Conservation (phyloP, 1,140 invertebrate species). For the Drosophila nannoptera region DNA sequence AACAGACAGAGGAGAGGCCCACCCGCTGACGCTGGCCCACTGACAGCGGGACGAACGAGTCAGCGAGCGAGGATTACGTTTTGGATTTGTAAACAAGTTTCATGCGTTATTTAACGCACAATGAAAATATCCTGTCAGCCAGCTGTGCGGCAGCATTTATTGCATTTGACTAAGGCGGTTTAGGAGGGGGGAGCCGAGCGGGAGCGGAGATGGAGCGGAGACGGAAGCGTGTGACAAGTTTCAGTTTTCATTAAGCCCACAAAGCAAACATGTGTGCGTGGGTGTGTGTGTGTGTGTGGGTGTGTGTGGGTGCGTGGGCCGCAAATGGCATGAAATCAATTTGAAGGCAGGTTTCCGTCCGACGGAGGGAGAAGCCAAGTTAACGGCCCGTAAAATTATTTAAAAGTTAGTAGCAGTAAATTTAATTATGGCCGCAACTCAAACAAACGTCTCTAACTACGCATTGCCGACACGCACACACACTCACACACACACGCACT, state of each 20-base stretch:
- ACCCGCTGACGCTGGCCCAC: slow-evolving; percentile 8
- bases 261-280: slow-evolving; percentile 46
- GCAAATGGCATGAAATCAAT: slow-evolving; percentile 52
- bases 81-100: slow-evolving; percentile 70
- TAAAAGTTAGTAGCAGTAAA: slow-evolving; percentile 39
- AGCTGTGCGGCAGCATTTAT: slow-evolving; percentile 44
- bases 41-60: slow-evolving; percentile 25
- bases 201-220: background rate
- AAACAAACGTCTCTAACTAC: slow-evolving; percentile 68
- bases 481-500: background rate
- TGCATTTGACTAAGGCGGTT: slow-evolving; percentile 38
- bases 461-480: slow-evolving; percentile 34
- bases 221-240: slow-evolving; percentile 58
- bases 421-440: slow-evolving; percentile 64
- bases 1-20: slow-evolving; percentile 7
- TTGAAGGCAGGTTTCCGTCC: slow-evolving; percentile 27
- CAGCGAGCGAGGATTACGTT: slow-evolving; percentile 62
- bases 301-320: slow-evolving; percentile 1
- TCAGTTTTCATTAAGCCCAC: slow-evolving; percentile 57
- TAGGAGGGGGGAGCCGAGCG: background rate
- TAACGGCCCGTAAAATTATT: slow-evolving; percentile 58
- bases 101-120: slow-evolving; percentile 73
- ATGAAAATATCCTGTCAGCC: slow-evolving; percentile 48
- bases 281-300: slow-evolving; percentile 2
- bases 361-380: background rate